Evolutionary conservation across 2,113 vertebrate species (phyloP).

Genomic region (Thryonomys swinderianus): DNA sequence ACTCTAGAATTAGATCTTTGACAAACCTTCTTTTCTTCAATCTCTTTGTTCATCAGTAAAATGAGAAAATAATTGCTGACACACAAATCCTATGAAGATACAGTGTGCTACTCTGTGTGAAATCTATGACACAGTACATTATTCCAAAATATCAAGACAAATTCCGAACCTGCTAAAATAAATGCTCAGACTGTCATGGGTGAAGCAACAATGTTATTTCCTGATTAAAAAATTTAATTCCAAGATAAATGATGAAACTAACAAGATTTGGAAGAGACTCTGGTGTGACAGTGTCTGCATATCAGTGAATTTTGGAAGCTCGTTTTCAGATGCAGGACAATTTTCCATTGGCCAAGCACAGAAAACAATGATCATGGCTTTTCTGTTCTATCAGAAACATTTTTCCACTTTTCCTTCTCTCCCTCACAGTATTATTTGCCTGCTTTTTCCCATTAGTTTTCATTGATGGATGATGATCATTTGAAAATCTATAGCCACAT

Average conservation of each 20-base stretch:
- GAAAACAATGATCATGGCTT: not conserved
- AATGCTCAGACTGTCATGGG: not conserved
- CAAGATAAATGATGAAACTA: conserved; percentile 31
- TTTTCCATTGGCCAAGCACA: not conserved
- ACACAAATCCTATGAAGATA: not conserved
- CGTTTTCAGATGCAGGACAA: not conserved
- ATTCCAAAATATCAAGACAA: not conserved
- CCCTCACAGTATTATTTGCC: not conserved
- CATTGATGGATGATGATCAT: not conserved
- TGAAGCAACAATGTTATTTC: not conserved
- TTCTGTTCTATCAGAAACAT: not conserved
- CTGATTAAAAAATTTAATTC: not conserved
- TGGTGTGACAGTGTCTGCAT: not conserved
- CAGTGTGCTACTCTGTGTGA: not conserved
- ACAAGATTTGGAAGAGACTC: not conserved
- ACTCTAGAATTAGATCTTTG: not conserved
- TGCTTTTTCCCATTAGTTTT: conserved; percentile 41
- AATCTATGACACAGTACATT: not conserved
- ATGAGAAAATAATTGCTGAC: not conserved
- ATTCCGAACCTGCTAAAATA: not conserved
- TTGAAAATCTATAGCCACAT: not conserved
- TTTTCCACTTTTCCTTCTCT: conserved; percentile 20
- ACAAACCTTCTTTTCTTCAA: not conserved
- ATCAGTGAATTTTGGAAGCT: conserved; percentile 22
- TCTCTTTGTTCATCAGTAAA: not conserved